These are phyloP conservation scores for Bubo scandiacus DNA, from an alignment of 2,113 vertebrate genomes.

Conservation along the genomic window DNA sequence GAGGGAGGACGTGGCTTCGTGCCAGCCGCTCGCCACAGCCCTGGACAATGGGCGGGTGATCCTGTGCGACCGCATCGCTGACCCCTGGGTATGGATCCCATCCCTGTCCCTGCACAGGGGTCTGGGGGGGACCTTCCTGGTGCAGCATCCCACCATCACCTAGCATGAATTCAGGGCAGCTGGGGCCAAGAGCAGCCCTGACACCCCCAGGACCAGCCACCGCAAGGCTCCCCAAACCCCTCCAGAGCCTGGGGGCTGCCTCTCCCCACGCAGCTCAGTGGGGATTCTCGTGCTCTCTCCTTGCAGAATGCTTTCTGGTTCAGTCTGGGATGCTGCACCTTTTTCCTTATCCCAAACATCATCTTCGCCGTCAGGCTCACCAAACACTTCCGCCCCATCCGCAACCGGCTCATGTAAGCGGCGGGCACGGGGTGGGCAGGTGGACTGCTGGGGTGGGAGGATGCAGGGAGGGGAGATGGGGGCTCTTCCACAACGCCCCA, in stretches of 20 bases:
- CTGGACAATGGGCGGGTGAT: constrained; percentile 76
- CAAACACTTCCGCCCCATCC: constrained; percentile 83
- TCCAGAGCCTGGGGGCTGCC: background rate
- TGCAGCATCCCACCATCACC: background rate
- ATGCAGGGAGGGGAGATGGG: background rate
- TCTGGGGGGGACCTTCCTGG: rapidly evolving
- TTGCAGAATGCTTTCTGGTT: constrained; percentile 95
- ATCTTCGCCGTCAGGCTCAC: constrained; percentile 88
- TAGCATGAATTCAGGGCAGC: rapidly evolving
- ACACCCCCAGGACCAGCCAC: background rate
- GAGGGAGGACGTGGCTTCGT: constrained; percentile 74
- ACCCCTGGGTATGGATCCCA: constrained; percentile 77
- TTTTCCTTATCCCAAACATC: constrained; percentile 89
- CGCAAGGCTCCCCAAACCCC: background rate
- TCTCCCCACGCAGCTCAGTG: rapidly evolving
- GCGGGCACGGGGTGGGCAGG: rapidly evolving
- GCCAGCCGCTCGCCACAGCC: constrained; percentile 71
- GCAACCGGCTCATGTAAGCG: constrained; percentile 76
- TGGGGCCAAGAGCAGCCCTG: background rate
- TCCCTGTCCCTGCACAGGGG: rapidly evolving
- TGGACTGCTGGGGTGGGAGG: background rate
- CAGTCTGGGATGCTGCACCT: constrained; percentile 87
- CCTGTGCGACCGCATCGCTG: constrained; percentile 74
- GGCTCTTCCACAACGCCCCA: background rate
- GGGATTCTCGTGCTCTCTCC: rapidly evolving